Conservation (phyloP, 2,888 invertebrate species). For the Macaria liturata region DNA sequence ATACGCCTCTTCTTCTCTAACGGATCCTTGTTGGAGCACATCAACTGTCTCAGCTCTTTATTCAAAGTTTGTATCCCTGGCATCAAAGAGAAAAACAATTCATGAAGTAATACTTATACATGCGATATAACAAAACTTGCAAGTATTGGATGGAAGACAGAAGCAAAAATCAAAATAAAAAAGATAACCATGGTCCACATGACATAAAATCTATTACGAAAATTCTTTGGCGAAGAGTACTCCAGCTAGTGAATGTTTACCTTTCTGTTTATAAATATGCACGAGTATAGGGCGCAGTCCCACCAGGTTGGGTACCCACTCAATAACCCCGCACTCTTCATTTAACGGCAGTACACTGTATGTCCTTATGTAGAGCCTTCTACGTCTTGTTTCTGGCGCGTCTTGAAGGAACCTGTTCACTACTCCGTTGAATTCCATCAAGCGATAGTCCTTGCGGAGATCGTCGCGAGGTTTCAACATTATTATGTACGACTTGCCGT, state of each 20-base stretch:
- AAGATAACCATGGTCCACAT: no score
- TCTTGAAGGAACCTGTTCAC: conserved; percentile 95
- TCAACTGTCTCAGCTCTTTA: conserved; percentile 84
- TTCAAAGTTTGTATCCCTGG: conserved; percentile 81
- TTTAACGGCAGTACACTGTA: conserved; percentile 96
- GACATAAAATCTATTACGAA: no score
- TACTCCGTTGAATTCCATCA: conserved; percentile 98
- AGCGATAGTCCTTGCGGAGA: conserved; percentile 96
- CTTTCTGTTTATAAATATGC: conserved; percentile 88
- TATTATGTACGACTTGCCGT: conserved; percentile 93
- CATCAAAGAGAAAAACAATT: neutral
- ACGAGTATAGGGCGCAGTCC: conserved; percentile 88
- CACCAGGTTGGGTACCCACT: conserved; percentile 96
- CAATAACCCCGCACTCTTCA: conserved; percentile 97
- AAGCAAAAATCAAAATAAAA: no score
- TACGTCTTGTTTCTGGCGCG: conserved; percentile 92
- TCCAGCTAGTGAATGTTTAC: conserved; percentile 41
- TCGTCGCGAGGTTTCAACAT: conserved; percentile 99
- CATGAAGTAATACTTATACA: no score
- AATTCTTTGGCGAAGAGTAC: no score
- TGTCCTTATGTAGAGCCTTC: conserved; percentile 93
- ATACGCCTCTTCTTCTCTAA: conserved; percentile 86
- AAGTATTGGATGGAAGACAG: no score
- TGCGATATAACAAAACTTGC: no score
- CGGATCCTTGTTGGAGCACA: conserved; percentile 84